Percentiles rank a stretch among this genome's conserved stretches.
phyloP scores from a whole-genome alignment of 2,888 invertebrate genomes.

The Hyposoter dolosus region DNA sequence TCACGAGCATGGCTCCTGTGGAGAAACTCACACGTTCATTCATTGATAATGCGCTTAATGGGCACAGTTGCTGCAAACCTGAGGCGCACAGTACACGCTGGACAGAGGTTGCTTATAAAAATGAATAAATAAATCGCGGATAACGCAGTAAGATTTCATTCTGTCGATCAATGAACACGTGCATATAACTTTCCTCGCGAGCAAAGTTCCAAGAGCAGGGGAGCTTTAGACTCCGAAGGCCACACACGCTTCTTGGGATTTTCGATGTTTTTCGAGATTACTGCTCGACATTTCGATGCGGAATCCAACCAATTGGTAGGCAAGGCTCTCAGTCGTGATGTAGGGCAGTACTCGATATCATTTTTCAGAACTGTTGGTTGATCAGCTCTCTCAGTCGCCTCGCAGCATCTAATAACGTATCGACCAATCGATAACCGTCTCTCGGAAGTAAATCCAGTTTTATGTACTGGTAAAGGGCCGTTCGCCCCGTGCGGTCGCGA shows the following conservation, averaged over 20 bases:
- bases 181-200: neutral
- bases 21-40: slow-evolving; percentile 15
- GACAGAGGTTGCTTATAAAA: neutral
- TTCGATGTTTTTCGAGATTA: neutral
- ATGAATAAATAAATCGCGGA: neutral
- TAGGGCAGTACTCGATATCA: neutral
- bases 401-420: slow-evolving; percentile 40
- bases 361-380: neutral
- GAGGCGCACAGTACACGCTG: neutral
- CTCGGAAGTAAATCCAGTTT: slow-evolving; percentile 57
- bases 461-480: slow-evolving; percentile 16
- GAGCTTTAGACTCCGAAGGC: neutral
- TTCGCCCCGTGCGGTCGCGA: slow-evolving; percentile 21
- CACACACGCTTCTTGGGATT: neutral
- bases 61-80: neutral
- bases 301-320: neutral
- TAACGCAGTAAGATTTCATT: neutral
- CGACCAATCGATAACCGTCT: slow-evolving; percentile 65
- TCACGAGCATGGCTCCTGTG: slow-evolving; percentile 21
- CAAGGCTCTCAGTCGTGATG: slow-evolving; percentile 1
- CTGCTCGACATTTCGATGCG: neutral
- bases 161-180: neutral
- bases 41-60: neutral
- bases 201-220: neutral
- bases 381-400: slow-evolving; percentile 39